A percentile compares a stretch with the other conserved stretches of the same genome.
Conservation (phyloP, 2,888 invertebrate species). For the Pyrocoelia pectoralis region DNA sequence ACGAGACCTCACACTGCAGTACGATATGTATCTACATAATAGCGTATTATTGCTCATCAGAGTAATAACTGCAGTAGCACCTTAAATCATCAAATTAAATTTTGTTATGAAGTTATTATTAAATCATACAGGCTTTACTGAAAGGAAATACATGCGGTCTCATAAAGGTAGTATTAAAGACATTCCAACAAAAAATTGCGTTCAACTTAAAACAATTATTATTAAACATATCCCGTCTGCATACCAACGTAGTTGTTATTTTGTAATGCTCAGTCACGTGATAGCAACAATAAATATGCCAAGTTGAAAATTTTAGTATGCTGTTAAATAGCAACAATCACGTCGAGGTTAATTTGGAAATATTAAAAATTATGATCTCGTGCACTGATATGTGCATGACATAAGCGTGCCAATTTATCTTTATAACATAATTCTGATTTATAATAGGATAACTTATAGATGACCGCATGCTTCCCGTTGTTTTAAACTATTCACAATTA, state of each 20-base stretch:
- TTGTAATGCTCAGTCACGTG: not conserved
- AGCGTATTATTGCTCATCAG: slow-evolving; percentile 31
- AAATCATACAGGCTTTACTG: not conserved
- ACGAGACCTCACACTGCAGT: slow-evolving; percentile 44
- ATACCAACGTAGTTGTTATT: no score
- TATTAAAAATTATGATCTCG: slow-evolving; percentile 39
- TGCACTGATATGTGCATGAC: slow-evolving; percentile 49
- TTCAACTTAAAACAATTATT: no score
- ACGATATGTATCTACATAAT: slow-evolving; percentile 38
- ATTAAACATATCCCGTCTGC: no score
- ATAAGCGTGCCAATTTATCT: slow-evolving; percentile 60
- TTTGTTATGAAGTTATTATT: slow-evolving; percentile 22
- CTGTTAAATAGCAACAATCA: slow-evolving; percentile 36
- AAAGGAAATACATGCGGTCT: no score
- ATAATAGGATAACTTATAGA: slow-evolving; percentile 56
- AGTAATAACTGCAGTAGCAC: slow-evolving; percentile 51
- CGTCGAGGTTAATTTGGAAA: slow-evolving; percentile 37
- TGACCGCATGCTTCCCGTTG: slow-evolving; percentile 58
- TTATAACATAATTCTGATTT: slow-evolving; percentile 59
- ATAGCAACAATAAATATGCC: slow-evolving; percentile 15
- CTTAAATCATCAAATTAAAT: slow-evolving; percentile 45
- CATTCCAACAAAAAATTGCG: no score
- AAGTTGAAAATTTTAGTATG: slow-evolving; percentile 25
- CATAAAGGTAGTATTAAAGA: no score
- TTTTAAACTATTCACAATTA: slow-evolving; percentile 46